phyloP scores from a whole-genome alignment of 2,888 invertebrate genomes.

The Cheilosia impressa region DNA sequence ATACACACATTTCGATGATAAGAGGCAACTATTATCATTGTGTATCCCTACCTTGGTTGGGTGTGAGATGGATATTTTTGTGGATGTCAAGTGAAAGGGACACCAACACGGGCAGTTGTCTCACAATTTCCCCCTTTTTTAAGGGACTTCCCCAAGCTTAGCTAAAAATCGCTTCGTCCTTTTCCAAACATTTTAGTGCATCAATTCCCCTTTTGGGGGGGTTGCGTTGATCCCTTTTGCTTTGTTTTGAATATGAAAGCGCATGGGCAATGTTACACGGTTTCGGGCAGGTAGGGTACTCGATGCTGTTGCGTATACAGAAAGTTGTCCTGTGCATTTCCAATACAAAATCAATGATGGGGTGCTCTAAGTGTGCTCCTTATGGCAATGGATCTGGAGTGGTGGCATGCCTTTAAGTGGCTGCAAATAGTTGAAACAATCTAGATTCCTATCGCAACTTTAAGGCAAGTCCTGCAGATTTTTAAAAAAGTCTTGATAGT shows the following conservation, averaged over 20 bases:
- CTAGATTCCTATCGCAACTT: not conserved
- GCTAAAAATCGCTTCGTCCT: slow-evolving; percentile 43
- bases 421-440: not conserved
- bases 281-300: slow-evolving; percentile 57
- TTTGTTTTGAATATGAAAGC: slow-evolving; percentile 64
- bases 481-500: not conserved
- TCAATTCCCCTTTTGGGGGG: slow-evolving; percentile 29
- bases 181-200: slow-evolving; percentile 72
- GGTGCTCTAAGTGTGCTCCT: slow-evolving; percentile 4
- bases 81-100: slow-evolving; percentile 48
- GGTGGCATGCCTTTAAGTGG: not conserved
- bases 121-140: slow-evolving; percentile 22
- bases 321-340: slow-evolving; percentile 40
- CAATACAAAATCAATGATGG: not conserved
- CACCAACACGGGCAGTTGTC: slow-evolving; percentile 4
- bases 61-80: slow-evolving; percentile 38
- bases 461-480: not conserved
- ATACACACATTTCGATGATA: slow-evolving; percentile 70
- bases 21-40: slow-evolving; percentile 52
- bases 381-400: not conserved
- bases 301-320: slow-evolving; percentile 58
- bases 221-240: slow-evolving; percentile 8
- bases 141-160: not conserved
- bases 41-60: slow-evolving; percentile 21
- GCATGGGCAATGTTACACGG: slow-evolving; percentile 43